Percentiles rank a stretch among this genome's conserved stretches.
Conservation (phyloP, 2,797 vertebrate species). For the Pristis pectinata region DNA sequence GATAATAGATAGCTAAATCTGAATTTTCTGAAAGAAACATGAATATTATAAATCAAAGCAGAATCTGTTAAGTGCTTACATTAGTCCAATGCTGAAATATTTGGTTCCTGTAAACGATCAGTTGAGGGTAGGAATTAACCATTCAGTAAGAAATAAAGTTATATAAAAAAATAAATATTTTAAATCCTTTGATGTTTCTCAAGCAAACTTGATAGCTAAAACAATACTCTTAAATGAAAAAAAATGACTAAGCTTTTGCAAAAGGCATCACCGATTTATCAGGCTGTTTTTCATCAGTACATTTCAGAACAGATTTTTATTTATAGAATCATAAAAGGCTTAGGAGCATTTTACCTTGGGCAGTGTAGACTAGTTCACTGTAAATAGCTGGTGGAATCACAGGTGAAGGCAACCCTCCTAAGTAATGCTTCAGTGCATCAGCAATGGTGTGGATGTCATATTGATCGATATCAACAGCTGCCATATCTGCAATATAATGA, state of each 20-base stretch:
- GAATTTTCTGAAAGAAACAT: neutral
- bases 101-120: neutral
- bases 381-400: conserved; percentile 55
- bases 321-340: neutral
- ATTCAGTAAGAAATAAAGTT: neutral
- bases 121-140: neutral
- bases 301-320: neutral
- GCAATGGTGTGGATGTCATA: conserved; percentile 53
- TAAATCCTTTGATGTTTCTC: neutral
- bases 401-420: conserved; percentile 54
- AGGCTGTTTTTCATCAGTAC: neutral
- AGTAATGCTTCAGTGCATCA: conserved; percentile 55
- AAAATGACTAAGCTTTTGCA: neutral
- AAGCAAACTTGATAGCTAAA: neutral
- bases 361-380: conserved; percentile 61
- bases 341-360: conserved; percentile 54
- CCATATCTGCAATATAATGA: conserved; percentile 47
- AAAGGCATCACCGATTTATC: neutral
- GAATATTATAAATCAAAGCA: neutral
- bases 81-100: neutral
- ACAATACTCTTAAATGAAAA: neutral
- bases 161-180: neutral
- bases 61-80: neutral
- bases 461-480: conserved; percentile 53
- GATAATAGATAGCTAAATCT: neutral